Conservation (phyloP, 1,140 invertebrate genomes). For the Chionoecetes opilio region DNA sequence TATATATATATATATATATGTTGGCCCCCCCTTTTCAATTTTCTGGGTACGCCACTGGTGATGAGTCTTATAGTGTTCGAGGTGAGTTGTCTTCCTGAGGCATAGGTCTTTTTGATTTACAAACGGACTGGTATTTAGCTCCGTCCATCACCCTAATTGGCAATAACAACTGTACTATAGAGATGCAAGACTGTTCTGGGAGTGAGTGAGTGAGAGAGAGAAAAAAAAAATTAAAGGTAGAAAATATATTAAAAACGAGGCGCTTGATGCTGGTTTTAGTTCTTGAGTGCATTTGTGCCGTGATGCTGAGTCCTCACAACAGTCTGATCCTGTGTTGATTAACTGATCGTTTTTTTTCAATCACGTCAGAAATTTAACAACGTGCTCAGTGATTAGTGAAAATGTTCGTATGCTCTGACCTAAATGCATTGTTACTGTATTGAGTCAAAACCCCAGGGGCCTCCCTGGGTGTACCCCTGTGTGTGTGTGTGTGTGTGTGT, state of each 20-base stretch:
- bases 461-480: no score
- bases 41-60: no score
- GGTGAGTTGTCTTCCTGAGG: no score
- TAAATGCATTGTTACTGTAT: background rate
- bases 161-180: background rate
- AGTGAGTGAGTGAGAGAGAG: background rate
- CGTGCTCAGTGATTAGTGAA: background rate
- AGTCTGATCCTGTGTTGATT: background rate
- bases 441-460: background rate
- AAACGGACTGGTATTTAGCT: background rate
- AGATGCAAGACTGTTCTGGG: background rate
- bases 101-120: background rate
- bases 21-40: no score
- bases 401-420: background rate
- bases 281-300: background rate
- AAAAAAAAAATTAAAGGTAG: no score
- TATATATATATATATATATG: conserved; percentile 44
- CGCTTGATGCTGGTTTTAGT: no score
- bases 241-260: background rate
- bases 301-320: background rate
- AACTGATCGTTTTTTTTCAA: no score
- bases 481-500: no score
- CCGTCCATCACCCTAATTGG: background rate
- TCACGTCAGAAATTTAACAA: background rate
- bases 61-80: no score